A percentile compares a stretch with the other conserved stretches of the same genome.
These are phyloP conservation scores for Anser brachyrhynchus DNA, from an alignment of 2,113 vertebrate genomes.

Conservation along the genomic window DNA sequence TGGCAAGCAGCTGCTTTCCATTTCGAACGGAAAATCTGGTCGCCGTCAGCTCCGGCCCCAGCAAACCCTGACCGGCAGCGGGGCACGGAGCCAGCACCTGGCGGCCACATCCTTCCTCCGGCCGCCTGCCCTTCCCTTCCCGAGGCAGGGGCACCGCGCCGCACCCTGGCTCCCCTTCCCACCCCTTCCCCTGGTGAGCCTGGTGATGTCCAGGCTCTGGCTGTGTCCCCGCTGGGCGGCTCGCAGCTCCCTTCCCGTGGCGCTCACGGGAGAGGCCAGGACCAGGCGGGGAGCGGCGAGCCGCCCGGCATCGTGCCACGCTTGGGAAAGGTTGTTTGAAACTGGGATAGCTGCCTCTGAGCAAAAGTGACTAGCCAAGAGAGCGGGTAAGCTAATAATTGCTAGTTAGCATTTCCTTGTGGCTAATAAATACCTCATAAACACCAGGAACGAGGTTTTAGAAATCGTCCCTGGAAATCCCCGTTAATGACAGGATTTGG, in stretches of 20 bases:
- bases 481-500: background rate
- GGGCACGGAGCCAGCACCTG: background rate
- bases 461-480: background rate
- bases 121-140: background rate
- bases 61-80: background rate
- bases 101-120: background rate
- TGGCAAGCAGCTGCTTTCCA: background rate
- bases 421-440: conserved; percentile 14
- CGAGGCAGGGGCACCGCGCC: too few species aligned
- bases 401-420: background rate
- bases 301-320: background rate
- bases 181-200: background rate
- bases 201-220: background rate
- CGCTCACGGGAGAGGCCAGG: too few species aligned
- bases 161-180: background rate
- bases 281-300: background rate
- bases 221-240: background rate
- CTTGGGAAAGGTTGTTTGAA: background rate
- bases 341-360: background rate
- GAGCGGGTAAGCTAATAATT: background rate
- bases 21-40: background rate
- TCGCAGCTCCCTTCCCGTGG: background rate
- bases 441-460: background rate
- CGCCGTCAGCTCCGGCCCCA: background rate
- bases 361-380: background rate